Evolutionary conservation across 37 sponge, comb jelly and placozoan genomes (phyloP).

Genomic region (Bolinopsis microptera): DNA sequence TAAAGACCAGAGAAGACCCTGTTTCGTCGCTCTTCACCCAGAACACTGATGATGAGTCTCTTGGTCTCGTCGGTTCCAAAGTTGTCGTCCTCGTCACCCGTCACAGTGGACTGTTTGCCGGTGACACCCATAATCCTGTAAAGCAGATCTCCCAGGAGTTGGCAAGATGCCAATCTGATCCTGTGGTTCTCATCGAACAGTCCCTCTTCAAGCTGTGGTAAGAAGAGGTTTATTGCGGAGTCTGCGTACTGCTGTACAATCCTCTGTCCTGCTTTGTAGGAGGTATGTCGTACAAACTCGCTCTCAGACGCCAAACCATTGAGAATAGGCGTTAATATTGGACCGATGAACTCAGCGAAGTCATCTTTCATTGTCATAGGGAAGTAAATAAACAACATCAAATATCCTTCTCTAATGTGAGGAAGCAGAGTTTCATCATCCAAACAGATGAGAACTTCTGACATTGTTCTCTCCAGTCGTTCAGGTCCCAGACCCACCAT

Average conservation of each 20-base stretch:
- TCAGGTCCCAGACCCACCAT: conserved; percentile 73
- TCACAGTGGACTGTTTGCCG: conserved; percentile 97
- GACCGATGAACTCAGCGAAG: conserved; percentile 75
- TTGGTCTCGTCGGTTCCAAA: conserved; percentile 91
- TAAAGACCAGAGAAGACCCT: conserved; percentile 94
- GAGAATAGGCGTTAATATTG: conserved; percentile 84
- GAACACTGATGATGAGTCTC: conserved; percentile 70
- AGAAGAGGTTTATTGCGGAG: conserved; percentile 84
- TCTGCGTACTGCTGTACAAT: conserved; percentile 86
- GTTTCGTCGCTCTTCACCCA: conserved; percentile 86
- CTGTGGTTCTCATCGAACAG: conserved; percentile 95
- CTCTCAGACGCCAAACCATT: conserved; percentile 94
- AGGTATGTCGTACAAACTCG: conserved; percentile 91
- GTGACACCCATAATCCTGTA: conserved; percentile 89
- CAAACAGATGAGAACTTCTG: conserved; percentile 74
- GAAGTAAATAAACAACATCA: conserved; percentile 92
- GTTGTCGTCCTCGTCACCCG: conserved; percentile 93
- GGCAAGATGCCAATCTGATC: conserved; percentile 75
- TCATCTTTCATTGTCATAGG: conserved; percentile 82
- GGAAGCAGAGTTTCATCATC: conserved; percentile 71
- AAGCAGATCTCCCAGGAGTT: conserved; percentile 85
- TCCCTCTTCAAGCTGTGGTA: conserved; percentile 87
- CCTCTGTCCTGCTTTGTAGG: conserved; percentile 86
- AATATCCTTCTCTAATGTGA: conserved; percentile 90
- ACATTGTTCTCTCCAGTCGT: conserved; percentile 77